These are phyloP conservation scores for Acleris literana DNA, from an alignment of 2,888 invertebrate genomes.

Conservation along the genomic window DNA sequence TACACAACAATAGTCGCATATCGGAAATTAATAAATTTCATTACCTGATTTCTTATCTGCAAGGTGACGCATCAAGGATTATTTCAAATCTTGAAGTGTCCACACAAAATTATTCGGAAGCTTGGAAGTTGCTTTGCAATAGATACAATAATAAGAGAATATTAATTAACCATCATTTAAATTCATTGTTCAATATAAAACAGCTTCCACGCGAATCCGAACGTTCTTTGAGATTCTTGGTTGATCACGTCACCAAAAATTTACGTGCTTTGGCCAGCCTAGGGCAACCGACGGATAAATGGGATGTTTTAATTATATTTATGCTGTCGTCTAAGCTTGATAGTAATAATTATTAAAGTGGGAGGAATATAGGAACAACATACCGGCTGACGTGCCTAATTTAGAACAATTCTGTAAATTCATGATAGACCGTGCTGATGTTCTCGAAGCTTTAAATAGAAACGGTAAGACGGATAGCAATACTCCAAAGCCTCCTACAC, in stretches of 20 bases:
- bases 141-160: too few species aligned
- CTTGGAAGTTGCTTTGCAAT: too few species aligned
- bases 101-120: background rate
- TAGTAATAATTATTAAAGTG: constrained; percentile 29
- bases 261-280: too few species aligned
- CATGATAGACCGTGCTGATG: constrained; percentile 38
- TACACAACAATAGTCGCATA: constrained; percentile 2
- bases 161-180: too few species aligned
- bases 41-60: background rate
- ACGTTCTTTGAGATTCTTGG: too few species aligned
- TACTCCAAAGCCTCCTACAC: background rate
- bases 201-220: too few species aligned
- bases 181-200: too few species aligned
- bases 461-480: constrained; percentile 6
- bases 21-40: too few species aligned
- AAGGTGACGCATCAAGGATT: background rate
- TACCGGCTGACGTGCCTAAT: constrained; percentile 24
- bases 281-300: too few species aligned
- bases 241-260: too few species aligned
- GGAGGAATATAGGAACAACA: constrained; percentile 28
- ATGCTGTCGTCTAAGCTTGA: constrained; percentile 39
- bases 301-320: constrained; percentile 35
- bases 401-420: constrained; percentile 38
- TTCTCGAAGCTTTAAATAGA: constrained; percentile 35
- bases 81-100: constrained; percentile 1